Evolutionary conservation across 1,140 invertebrate genomes (phyloP).

Genomic region (Ectropis grisescens): DNA sequence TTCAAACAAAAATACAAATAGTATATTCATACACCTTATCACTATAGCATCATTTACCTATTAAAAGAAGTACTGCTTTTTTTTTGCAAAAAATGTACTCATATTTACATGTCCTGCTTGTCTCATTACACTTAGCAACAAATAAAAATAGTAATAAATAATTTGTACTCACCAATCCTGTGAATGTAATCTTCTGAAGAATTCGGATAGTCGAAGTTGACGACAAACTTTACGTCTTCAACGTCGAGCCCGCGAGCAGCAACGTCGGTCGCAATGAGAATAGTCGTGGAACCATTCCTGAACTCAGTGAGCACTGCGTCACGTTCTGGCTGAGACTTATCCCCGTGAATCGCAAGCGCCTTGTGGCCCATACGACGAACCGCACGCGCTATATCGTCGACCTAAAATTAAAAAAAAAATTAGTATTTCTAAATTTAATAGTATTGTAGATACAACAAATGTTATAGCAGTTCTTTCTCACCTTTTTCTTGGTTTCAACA

Average conservation of each 20-base stretch:
- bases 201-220: conserved; percentile 99
- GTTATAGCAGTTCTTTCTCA: conserved; percentile 10
- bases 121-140: too few species aligned
- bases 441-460: too few species aligned
- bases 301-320: conserved; percentile 95
- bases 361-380: conserved; percentile 88
- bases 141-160: neutral
- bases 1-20: too few species aligned
- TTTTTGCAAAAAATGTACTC: too few species aligned
- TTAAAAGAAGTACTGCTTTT: too few species aligned
- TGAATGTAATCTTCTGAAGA: conserved; percentile 99
- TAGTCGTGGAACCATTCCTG: conserved; percentile 91
- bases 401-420: conserved; percentile 52
- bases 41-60: too few species aligned
- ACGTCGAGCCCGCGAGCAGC: conserved; percentile 98
- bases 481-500: conserved; percentile 97
- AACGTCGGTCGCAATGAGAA: conserved; percentile 98
- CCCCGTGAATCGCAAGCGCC: conserved; percentile 96
- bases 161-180: conserved; percentile 84
- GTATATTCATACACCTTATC: too few species aligned
- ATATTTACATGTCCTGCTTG: too few species aligned
- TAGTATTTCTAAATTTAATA: too few species aligned
- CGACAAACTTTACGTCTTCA: conserved; percentile 98
- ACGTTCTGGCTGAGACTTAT: conserved; percentile 96
- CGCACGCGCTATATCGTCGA: conserved; percentile 93